Percentiles rank a stretch among this genome's conserved stretches.
Conservation (phyloP, 2,888 invertebrate genomes). For the Galeruca laticollis region DNA sequence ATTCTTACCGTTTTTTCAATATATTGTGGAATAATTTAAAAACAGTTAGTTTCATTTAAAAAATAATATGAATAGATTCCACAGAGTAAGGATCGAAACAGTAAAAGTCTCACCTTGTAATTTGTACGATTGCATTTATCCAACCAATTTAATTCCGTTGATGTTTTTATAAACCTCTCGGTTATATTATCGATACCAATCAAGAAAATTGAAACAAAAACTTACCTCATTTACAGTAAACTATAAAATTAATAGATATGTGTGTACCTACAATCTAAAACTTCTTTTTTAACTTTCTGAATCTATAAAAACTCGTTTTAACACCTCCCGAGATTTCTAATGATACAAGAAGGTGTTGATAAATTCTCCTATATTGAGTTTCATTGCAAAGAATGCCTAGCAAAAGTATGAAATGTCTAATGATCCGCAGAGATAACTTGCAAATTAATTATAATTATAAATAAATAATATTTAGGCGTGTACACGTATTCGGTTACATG, state of each 20-base stretch:
- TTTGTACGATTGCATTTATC: not conserved
- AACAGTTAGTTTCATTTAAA: no score
- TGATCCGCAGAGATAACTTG: constrained; percentile 17
- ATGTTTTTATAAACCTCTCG: not conserved
- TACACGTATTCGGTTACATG: not conserved
- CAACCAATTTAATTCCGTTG: not conserved
- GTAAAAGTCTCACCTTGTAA: no score
- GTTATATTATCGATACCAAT: not conserved
- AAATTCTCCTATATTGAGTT: constrained; percentile 28
- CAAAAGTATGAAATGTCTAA: constrained; percentile 21
- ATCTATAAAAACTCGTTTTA: constrained; percentile 31
- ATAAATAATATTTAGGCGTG: constrained; percentile 1
- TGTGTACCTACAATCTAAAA: not conserved
- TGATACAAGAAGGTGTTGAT: constrained; percentile 41
- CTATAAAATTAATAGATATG: constrained; percentile 9
- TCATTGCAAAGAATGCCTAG: constrained; percentile 27
- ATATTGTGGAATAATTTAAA: no score
- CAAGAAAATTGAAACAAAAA: constrained; percentile 11
- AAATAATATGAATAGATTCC: no score
- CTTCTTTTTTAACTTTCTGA: constrained; percentile 2
- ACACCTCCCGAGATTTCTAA: constrained; percentile 22
- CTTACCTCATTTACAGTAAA: not conserved
- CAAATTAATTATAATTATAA: not conserved
- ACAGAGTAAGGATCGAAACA: no score
- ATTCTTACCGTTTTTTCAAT: no score